These are phyloP conservation scores for Peromyscus aztecus DNA, from an alignment of 2,797 vertebrate genomes.

Conservation along the genomic window DNA sequence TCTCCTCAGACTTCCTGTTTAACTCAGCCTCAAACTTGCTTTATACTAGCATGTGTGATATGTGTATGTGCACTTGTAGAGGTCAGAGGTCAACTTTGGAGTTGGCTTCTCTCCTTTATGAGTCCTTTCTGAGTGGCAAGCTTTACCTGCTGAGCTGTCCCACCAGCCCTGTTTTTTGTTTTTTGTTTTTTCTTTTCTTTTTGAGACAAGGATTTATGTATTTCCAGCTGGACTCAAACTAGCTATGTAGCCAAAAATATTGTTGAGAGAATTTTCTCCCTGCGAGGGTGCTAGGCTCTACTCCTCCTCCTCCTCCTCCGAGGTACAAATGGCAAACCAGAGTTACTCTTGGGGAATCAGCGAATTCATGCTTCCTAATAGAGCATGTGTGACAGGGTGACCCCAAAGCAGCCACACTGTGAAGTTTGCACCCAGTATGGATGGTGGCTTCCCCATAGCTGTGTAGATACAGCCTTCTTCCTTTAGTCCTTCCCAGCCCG, in stretches of 20 bases:
- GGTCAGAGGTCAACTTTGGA: background rate
- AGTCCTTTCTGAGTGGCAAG: background rate
- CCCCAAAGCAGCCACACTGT: background rate
- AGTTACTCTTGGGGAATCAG: background rate
- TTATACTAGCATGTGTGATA: background rate
- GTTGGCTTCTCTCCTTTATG: background rate
- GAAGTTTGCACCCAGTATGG: background rate
- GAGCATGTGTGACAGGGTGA: background rate
- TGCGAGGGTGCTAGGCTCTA: background rate
- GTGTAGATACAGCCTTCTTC: background rate
- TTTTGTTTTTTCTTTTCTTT: background rate
- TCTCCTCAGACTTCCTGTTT: background rate
- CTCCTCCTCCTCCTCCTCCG: background rate
- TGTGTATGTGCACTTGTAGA: background rate
- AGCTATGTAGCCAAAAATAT: background rate
- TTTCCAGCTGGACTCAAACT: background rate
- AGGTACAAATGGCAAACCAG: background rate
- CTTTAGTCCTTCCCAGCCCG: background rate
- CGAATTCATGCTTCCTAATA: background rate
- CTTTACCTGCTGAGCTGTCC: background rate
- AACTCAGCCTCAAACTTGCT: background rate
- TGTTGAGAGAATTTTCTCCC: background rate
- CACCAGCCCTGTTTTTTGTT: background rate
- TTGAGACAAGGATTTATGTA: background rate
- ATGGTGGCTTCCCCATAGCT: background rate